Percentiles rank a stretch among this genome's conserved stretches.
Evolutionary conservation across 2,888 invertebrate genomes (phyloP).

Genomic region (Corbicula japonica): DNA sequence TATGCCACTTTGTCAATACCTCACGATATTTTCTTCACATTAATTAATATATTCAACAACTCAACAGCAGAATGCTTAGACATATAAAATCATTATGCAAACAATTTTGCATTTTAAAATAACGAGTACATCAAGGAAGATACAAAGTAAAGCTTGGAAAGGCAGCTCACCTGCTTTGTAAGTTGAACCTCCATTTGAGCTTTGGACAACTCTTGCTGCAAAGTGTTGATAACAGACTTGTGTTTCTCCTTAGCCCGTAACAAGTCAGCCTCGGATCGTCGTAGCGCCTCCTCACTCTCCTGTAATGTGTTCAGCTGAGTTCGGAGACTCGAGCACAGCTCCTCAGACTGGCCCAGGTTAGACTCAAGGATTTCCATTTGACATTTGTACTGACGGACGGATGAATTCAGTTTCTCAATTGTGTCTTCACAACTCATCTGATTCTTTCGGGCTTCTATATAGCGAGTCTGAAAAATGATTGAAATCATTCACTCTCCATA

Average conservation of each 20-base stretch:
- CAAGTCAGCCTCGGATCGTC: slow-evolving; percentile 49
- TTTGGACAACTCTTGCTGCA: slow-evolving; percentile 63
- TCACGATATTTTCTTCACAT: no score
- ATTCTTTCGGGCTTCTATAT: slow-evolving; percentile 55
- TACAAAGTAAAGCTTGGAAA: no score
- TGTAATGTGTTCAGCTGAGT: slow-evolving; percentile 46
- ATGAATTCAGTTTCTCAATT: slow-evolving; percentile 58
- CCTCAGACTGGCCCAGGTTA: slow-evolving; percentile 6
- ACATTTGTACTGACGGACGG: slow-evolving; percentile 22
- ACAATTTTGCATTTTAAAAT: no score
- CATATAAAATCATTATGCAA: no score
- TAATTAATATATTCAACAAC: no score
- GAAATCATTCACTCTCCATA: background rate
- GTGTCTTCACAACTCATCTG: slow-evolving; percentile 60
- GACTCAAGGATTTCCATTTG: slow-evolving; percentile 29
- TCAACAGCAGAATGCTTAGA: no score
- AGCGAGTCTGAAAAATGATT: no score
- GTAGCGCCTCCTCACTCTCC: slow-evolving; percentile 36
- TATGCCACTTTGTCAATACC: no score
- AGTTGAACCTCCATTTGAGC: slow-evolving; percentile 61
- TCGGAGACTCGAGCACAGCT: background rate
- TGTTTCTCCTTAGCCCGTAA: slow-evolving; percentile 33
- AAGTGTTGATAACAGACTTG: slow-evolving; percentile 39
- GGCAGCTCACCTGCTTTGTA: slow-evolving; percentile 54
- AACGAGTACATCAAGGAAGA: no score